A percentile compares a stretch with the other conserved stretches of the same genome.
Evolutionary conservation across 2,797 vertebrate species (phyloP).

Genomic region (Oryzias dopingdopingensis): DNA sequence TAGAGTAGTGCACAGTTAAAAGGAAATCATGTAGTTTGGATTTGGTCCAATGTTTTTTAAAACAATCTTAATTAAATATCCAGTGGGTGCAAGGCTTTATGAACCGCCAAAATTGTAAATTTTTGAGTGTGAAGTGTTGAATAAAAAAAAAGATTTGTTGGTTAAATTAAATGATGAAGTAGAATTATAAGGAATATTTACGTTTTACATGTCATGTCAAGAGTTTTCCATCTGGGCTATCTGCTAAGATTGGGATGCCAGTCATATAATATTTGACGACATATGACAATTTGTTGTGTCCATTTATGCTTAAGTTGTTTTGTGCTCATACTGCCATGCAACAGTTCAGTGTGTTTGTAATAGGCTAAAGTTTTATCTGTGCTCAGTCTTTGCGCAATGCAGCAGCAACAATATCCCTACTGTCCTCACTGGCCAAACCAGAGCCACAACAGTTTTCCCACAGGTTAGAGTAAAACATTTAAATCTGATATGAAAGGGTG

Average conservation of each 20-base stretch:
- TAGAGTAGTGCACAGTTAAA: not conserved
- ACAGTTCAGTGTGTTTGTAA: conserved; percentile 39
- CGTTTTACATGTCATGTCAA: conserved; percentile 4
- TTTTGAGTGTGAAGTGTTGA: conserved; percentile 15
- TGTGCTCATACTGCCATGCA: conserved; percentile 33
- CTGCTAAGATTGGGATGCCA: not conserved
- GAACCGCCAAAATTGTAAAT: conserved; percentile 14
- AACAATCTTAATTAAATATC: conserved; percentile 29
- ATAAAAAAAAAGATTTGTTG: conserved; percentile 14
- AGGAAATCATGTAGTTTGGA: not conserved
- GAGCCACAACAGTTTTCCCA: too few relatives aligned
- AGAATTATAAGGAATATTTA: conserved; percentile 12
- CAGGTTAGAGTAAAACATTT: too few relatives aligned
- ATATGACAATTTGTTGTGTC: conserved; percentile 43
- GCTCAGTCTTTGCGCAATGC: not conserved
- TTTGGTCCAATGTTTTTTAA: not conserved
- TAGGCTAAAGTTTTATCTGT: conserved; percentile 19
- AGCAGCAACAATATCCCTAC: too few relatives aligned
- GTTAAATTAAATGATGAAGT: conserved; percentile 6
- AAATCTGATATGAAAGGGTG: too few relatives aligned
- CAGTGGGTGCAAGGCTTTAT: conserved; percentile 47
- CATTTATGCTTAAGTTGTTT: conserved; percentile 45
- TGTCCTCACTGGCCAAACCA: too few relatives aligned
- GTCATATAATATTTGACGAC: conserved; percentile 18
- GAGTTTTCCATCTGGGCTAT: conserved; percentile 7